Conservation (phyloP, 2,797 vertebrate species). For the Sus cebifrons region DNA sequence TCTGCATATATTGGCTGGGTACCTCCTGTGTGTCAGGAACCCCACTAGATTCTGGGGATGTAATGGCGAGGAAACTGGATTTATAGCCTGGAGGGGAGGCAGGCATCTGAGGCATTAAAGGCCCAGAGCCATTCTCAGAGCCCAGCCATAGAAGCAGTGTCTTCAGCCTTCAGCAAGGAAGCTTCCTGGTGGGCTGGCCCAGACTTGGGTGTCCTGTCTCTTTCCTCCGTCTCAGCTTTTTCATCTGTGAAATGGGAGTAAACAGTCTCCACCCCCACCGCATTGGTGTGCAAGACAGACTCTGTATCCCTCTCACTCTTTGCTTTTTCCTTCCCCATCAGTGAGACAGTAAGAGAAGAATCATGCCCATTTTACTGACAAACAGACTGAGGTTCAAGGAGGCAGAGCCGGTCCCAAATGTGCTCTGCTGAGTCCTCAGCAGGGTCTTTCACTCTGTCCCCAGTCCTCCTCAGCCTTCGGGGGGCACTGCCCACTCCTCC, state of each 20-base stretch:
- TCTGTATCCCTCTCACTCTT: neutral
- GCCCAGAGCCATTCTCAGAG: neutral
- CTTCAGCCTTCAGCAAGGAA: neutral
- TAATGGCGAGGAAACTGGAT: neutral
- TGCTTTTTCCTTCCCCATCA: neutral
- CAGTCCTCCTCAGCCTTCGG: neutral
- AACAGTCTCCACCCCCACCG: too few species aligned
- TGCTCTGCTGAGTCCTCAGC: neutral
- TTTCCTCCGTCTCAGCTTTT: neutral
- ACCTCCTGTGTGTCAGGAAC: neutral
- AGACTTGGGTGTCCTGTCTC: neutral
- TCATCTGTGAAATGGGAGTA: neutral
- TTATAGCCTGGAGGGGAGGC: neutral
- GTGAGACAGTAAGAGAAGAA: neutral
- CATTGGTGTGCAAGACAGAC: too few species aligned
- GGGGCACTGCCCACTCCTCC: neutral
- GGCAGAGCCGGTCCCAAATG: accelerated
- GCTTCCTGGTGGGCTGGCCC: neutral
- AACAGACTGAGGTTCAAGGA: neutral
- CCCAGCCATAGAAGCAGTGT: neutral
- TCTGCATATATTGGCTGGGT: neutral
- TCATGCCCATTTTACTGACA: neutral
- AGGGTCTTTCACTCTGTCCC: neutral
- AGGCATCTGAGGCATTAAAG: neutral
- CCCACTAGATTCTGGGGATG: neutral